phyloP scores from a whole-genome alignment of 2,797 vertebrate species.

The Clarias laeviceps region DNA sequence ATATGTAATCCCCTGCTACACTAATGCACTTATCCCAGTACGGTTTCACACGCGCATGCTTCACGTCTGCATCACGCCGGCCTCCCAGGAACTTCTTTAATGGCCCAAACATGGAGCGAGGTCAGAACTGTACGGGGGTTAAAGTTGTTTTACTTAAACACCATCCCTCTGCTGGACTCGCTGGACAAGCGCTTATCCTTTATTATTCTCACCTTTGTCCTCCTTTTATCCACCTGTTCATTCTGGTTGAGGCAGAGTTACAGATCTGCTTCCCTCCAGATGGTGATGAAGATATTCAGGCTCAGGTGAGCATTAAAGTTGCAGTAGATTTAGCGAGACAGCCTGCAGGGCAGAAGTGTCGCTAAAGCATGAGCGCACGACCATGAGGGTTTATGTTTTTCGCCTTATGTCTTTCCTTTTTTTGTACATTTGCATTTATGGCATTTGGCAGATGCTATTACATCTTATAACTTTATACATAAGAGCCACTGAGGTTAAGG shows the following conservation, averaged over 20 bases:
- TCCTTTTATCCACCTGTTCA: neutral
- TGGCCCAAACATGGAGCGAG: too few species aligned
- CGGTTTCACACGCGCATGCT: too few species aligned
- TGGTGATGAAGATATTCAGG: constrained; percentile 7
- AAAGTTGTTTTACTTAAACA: too few species aligned
- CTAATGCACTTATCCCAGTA: too few species aligned
- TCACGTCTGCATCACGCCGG: too few species aligned
- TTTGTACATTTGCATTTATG: too few species aligned
- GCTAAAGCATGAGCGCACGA: constrained; percentile 1
- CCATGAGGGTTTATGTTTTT: constrained; percentile 36
- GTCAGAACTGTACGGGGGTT: too few species aligned
- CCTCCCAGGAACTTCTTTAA: too few species aligned
- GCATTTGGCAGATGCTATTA: too few species aligned
- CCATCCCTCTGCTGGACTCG: neutral
- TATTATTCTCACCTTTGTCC: neutral
- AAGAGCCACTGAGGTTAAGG: too few species aligned
- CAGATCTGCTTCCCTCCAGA: constrained; percentile 23
- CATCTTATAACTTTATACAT: too few species aligned
- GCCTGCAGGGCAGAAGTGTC: constrained; percentile 40
- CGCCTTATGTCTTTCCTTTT: neutral
- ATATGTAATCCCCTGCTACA: too few species aligned
- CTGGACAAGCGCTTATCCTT: neutral
- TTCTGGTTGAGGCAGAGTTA: neutral
- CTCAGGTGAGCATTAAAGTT: constrained; percentile 54
- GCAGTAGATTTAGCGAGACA: constrained; percentile 36